Base-by-base conservation (phyloP, 1,140 invertebrate species). In the Papilio helenus region DNA sequence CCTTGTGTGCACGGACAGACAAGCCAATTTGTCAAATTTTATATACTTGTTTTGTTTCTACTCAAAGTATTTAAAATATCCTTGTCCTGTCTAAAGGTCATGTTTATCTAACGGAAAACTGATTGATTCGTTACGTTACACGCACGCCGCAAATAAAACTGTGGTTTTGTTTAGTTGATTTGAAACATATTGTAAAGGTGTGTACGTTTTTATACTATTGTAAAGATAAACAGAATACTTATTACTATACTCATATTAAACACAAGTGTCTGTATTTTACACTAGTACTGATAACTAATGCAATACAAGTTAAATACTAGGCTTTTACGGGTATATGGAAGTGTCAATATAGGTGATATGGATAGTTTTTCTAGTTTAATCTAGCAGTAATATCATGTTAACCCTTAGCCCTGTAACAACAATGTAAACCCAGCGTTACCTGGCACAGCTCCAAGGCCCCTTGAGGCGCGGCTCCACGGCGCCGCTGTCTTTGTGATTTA, bases 21-120 rank as follows among this genome's bases (percentile, higher is more conserved):
- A 0, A 26, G 26, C 3, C 26, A 68, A 26, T 68, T 68, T 68
- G 61, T 68, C 61, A 68, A 68, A 68, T 68, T 68, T 16, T 68
- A 34, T 14, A 23, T 23, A 61, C 58, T 61, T 61, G 23, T 61
- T 61, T 23, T 61, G 58, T 61, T 61, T 14, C 26, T 29, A 68
- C 26, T 8, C 26, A 68, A 68, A 61, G 8, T 61, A 26, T 61
- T 61, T 61, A 29, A 16, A 68, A 68, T 68, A 68, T 29, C 12
- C 61, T 68, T 68, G 61, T 68, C 61, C 61, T 29, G 26, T 68
- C 23, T 29, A 68, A 68, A 68, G 61, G 61, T 68, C 61, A 68
- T 26, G 8, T 16, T 29, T 16, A 68, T 29, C 61, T 29, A 68
- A 34, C 61, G 26, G 12, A 20, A 68, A 68, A 29, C 23, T 29